phyloP scores from a whole-genome alignment of 2,797 vertebrate species.

The Pempheris klunzingeri region DNA sequence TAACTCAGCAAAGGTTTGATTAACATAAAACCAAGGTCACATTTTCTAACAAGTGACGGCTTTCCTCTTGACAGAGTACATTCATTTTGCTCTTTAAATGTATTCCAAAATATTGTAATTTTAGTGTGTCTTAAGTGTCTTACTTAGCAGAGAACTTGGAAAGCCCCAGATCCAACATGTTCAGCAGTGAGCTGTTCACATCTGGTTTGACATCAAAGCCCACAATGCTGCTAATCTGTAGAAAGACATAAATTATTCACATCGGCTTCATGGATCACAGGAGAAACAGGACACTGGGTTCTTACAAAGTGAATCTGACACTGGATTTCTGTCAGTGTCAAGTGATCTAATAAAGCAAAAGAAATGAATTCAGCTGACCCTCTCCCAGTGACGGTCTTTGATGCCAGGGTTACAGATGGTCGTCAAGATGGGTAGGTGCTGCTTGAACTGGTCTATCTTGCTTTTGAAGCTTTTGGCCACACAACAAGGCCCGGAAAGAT shows the following conservation, averaged over 20 bases:
- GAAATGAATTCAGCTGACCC: conserved; percentile 75
- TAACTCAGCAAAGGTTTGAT: neutral
- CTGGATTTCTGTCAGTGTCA: conserved; percentile 15
- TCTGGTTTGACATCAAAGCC: conserved; percentile 87
- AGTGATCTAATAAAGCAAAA: conserved; percentile 20
- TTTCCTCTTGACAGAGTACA: neutral
- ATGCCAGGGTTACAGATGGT: conserved; percentile 92
- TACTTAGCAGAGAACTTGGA: conserved; percentile 88
- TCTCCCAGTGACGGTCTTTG: conserved; percentile 91
- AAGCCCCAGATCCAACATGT: conserved; percentile 90
- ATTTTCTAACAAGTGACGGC: neutral
- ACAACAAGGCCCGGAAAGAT: conserved; percentile 82
- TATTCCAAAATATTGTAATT: neutral
- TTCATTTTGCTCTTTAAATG: neutral
- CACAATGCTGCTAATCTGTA: conserved; percentile 89
- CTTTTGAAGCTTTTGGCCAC: conserved; percentile 87
- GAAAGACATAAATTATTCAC: conserved; percentile 61
- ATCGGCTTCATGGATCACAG: conserved; percentile 29
- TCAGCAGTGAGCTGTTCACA: conserved; percentile 84
- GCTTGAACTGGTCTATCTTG: conserved; percentile 91
- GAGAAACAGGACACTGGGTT: conserved; percentile 12
- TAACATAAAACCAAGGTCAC: neutral
- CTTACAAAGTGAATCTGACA: conserved; percentile 35
- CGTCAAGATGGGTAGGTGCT: conserved; percentile 88
- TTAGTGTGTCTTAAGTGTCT: conserved; percentile 64